Evolutionary conservation across 2,797 vertebrate genomes (phyloP).

Genomic region (Syngnathus acus): DNA sequence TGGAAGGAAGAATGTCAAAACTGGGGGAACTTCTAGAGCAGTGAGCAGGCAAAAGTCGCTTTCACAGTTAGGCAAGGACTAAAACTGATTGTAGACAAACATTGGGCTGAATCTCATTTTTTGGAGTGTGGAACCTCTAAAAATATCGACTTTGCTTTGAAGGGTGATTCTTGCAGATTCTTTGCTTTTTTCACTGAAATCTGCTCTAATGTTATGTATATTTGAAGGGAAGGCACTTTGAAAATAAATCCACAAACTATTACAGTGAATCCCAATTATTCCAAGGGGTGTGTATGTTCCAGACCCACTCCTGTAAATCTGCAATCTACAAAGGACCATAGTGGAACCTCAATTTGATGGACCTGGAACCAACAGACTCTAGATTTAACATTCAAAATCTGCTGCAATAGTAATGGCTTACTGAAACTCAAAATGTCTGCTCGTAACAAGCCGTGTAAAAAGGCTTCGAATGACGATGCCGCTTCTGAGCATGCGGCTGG

Average conservation of each 20-base stretch:
- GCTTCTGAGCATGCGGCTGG: no score
- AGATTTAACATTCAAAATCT: no score
- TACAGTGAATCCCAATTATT: neutral
- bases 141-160: neutral
- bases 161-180: neutral
- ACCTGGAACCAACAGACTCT: no score
- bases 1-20: constrained; percentile 25
- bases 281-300: neutral
- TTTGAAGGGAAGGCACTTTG: constrained; percentile 6
- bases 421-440: no score
- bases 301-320: neutral
- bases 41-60: constrained; percentile 9
- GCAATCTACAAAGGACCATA: neutral
- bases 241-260: neutral
- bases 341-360: no score
- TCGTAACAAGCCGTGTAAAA: no score
- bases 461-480: no score
- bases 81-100: constrained; percentile 31
- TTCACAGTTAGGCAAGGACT: neutral
- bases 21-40: constrained; percentile 12
- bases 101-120: constrained; percentile 46
- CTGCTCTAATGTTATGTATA: constrained; percentile 21
- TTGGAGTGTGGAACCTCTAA: constrained; percentile 26
- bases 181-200: constrained; percentile 15
- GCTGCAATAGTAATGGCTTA: no score